Conservation (phyloP, 1,140 invertebrate species). For the Meteorus sp. region DNA sequence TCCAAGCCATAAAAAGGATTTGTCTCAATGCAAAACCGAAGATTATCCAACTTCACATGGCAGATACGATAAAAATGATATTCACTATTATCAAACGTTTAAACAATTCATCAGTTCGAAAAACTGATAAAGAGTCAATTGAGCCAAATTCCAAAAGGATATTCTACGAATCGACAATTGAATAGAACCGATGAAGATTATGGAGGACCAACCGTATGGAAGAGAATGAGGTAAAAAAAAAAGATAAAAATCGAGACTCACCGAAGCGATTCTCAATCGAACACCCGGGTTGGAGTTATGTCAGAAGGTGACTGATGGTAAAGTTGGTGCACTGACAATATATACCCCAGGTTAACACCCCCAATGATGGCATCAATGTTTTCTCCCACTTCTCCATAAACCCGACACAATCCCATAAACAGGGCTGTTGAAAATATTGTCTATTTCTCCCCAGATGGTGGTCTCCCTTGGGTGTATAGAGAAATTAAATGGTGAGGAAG, state of each 20-base stretch:
- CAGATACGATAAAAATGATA: too few species aligned
- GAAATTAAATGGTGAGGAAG: not conserved
- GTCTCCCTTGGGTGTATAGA: not conserved
- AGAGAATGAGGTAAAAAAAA: slow-evolving; percentile 15
- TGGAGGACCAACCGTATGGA: not conserved
- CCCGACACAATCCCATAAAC: not conserved
- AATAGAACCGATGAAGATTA: not conserved
- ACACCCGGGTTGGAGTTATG: slow-evolving; percentile 45
- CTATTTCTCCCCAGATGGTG: not conserved
- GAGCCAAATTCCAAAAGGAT: too few species aligned
- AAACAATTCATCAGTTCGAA: too few species aligned
- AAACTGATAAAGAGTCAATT: too few species aligned
- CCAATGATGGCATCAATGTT: slow-evolving; percentile 18
- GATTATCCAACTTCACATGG: too few species aligned
- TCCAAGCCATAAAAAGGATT: too few species aligned
- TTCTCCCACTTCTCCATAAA: not conserved
- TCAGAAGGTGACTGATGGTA: slow-evolving; percentile 53
- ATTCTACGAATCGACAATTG: not conserved
- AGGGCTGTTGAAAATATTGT: not conserved
- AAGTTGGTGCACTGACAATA: slow-evolving; percentile 50
- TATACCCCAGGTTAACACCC: slow-evolving; percentile 49
- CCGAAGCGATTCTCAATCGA: slow-evolving; percentile 44
- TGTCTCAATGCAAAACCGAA: too few species aligned
- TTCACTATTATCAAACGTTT: too few species aligned
- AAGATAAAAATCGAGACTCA: slow-evolving; percentile 39